Evolutionary conservation across 2,797 vertebrate species (phyloP).

Genomic region (Sparidentex hasta): DNA sequence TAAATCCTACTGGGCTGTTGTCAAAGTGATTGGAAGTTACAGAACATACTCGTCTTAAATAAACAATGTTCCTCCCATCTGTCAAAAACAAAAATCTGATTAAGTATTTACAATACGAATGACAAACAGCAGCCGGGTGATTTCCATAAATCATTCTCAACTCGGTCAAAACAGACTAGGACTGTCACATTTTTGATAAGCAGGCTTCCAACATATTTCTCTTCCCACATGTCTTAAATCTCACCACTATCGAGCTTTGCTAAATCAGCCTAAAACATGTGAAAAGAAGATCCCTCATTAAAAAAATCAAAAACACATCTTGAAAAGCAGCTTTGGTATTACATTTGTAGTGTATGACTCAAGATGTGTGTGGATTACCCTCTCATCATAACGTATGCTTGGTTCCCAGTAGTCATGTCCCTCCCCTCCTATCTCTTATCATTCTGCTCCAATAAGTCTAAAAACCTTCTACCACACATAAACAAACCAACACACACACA

Average conservation of each 20-base stretch:
- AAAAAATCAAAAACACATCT: constrained; percentile 27
- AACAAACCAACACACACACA: too few species aligned
- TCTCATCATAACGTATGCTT: constrained; percentile 41
- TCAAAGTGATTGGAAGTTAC: constrained; percentile 47
- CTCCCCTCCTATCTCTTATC: constrained; percentile 55
- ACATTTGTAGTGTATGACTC: constrained; percentile 35
- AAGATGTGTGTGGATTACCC: constrained; percentile 27
- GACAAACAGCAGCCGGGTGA: constrained; percentile 43
- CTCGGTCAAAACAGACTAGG: constrained; percentile 50
- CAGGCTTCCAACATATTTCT: constrained; percentile 26
- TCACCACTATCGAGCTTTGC: neutral
- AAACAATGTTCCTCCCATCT: constrained; percentile 56
- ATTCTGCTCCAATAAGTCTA: constrained; percentile 62
- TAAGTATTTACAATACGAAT: constrained; percentile 64
- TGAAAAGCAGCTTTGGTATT: constrained; percentile 25
- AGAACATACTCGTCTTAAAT: constrained; percentile 46
- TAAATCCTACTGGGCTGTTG: constrained; percentile 37
- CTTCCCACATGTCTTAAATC: constrained; percentile 19
- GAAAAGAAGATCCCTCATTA: constrained; percentile 1
- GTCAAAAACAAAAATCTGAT: constrained; percentile 54
- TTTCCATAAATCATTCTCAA: constrained; percentile 59
- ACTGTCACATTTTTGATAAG: constrained; percentile 19
- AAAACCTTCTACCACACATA: constrained; percentile 24
- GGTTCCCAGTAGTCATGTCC: constrained; percentile 49
- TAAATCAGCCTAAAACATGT: constrained; percentile 21